Percentiles rank a stretch among this genome's conserved stretches.
Conservation (phyloP, 2,113 vertebrate species). For the Dipodomys stephensi region DNA sequence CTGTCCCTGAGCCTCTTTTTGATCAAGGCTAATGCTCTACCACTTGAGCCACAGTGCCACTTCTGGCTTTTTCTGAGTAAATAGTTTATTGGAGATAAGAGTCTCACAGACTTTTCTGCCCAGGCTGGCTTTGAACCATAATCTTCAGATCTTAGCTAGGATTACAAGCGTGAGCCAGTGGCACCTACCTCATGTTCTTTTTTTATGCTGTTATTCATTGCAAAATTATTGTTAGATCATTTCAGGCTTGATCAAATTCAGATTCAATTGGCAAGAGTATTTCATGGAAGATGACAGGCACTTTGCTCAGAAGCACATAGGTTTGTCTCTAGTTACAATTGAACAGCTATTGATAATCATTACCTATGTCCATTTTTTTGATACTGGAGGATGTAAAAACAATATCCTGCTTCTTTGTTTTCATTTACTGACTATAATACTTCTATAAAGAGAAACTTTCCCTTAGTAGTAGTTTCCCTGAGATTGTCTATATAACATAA, state of each 20-base stretch:
- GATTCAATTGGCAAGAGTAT: neutral
- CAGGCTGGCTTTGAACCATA: no score
- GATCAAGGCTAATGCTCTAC: no score
- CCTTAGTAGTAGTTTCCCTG: neutral
- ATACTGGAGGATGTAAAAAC: neutral
- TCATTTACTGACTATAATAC: neutral
- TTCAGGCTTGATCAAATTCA: neutral
- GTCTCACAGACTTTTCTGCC: no score
- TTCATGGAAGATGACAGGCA: neutral
- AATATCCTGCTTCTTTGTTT: neutral
- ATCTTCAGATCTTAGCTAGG: no score
- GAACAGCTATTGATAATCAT: neutral
- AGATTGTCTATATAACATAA: neutral
- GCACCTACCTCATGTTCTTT: no score
- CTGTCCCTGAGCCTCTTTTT: no score
- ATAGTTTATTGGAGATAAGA: no score
- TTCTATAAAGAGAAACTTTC: neutral
- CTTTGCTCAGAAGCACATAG: neutral
- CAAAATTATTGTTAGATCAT: neutral
- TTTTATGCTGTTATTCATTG: neutral
- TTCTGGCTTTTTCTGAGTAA: no score
- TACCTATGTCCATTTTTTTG: neutral
- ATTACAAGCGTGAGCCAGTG: no score
- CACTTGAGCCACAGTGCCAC: no score
- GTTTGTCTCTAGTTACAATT: neutral